Conservation (phyloP, 1,140 invertebrate genomes). For the Augochlora pura region DNA sequence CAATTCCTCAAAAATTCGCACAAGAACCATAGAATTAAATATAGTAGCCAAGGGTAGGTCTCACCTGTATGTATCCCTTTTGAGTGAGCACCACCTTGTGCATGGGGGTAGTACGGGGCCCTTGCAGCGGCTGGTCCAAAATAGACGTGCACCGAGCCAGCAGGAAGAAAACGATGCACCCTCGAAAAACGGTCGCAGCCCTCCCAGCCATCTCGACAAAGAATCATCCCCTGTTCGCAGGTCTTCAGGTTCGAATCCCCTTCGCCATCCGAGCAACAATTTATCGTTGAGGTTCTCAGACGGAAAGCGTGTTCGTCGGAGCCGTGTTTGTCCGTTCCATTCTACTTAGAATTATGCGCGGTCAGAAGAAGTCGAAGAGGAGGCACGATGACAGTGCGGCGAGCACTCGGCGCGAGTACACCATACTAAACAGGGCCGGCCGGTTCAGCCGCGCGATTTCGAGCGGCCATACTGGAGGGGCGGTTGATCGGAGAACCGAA, state of each 20-base stretch:
- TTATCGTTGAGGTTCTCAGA: too few species aligned
- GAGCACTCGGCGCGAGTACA: conserved; percentile 46
- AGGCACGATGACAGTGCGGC: conserved; percentile 7
- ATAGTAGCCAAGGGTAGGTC: background rate
- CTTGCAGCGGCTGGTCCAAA: too few species aligned
- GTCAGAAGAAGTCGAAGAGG: background rate
- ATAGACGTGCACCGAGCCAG: background rate
- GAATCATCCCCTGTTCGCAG: background rate
- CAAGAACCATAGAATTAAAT: background rate
- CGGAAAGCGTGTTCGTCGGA: too few species aligned
- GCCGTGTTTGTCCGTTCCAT: background rate
- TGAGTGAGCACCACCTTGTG: conserved; percentile 83
- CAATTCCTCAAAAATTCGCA: too few species aligned
- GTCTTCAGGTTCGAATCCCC: background rate
- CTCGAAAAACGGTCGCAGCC: conserved; percentile 5
- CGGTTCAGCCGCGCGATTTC: conserved; percentile 5
- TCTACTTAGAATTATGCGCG: too few species aligned
- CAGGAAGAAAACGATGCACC: background rate
- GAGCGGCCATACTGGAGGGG: background rate
- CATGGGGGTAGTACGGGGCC: conserved; percentile 66
- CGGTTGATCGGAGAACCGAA: conserved; percentile 10
- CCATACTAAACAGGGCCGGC: conserved; percentile 53
- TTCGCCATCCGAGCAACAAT: background rate
- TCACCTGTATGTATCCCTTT: conserved; percentile 85
- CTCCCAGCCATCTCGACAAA: conserved; percentile 18